phyloP scores from a whole-genome alignment of 1,140 invertebrate genomes.

The Danaus melanippus region DNA sequence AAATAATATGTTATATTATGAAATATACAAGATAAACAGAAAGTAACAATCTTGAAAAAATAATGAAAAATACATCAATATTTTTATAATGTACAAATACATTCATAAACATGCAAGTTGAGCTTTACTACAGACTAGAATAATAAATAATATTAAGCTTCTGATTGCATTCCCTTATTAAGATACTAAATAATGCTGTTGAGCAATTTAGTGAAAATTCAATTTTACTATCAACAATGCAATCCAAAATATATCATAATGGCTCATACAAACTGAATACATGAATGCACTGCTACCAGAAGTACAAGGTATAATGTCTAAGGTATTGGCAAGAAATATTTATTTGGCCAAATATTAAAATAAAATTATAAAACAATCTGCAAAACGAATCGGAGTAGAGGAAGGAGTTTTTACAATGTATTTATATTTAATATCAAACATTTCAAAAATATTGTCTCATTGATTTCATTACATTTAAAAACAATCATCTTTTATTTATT shows the following conservation, averaged over 20 bases:
- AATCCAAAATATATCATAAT: no score
- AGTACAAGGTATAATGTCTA: slow-evolving; percentile 7
- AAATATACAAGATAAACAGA: no score
- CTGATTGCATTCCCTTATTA: slow-evolving; percentile 10
- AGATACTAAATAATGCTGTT: slow-evolving; percentile 9
- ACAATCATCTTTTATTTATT: no score
- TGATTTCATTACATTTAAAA: no score
- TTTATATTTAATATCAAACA: no score
- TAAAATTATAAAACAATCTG: slow-evolving; percentile 1
- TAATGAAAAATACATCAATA: not conserved
- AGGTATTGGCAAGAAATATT: slow-evolving; percentile 23
- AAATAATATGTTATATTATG: no score
- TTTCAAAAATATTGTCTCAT: no score
- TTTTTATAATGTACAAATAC: slow-evolving; percentile 17
- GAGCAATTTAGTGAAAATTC: no score
- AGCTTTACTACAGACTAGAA: slow-evolving; percentile 63
- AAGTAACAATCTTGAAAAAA: no score
- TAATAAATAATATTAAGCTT: slow-evolving; percentile 35
- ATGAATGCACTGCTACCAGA: slow-evolving; percentile 16
- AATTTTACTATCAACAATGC: no score
- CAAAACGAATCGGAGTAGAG: not conserved
- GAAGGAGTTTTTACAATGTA: no score
- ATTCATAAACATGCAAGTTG: slow-evolving; percentile 40
- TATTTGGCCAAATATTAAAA: slow-evolving; percentile 5
- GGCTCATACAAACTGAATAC: no score